These are phyloP conservation scores for Percopsis transmontana DNA, from an alignment of 2,113 vertebrate genomes.

Conservation along the genomic window DNA sequence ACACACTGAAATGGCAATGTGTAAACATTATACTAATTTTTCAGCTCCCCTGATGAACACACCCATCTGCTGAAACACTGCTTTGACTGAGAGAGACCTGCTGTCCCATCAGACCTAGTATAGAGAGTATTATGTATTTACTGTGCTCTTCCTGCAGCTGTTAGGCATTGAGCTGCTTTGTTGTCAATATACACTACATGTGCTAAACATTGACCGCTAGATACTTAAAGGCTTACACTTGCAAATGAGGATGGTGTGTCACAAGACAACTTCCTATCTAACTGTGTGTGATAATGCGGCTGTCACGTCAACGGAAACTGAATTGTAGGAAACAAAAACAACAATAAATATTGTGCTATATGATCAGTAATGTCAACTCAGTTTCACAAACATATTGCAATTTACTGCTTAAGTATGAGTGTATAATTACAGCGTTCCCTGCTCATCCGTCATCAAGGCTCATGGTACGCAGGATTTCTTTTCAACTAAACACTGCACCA, in stretches of 20 bases:
- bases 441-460: too few species aligned
- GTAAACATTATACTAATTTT: constrained; percentile 64
- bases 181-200: constrained; percentile 61
- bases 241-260: constrained; percentile 34
- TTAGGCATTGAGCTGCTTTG: constrained; percentile 54
- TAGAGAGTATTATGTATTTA: constrained; percentile 65
- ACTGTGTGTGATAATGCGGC: constrained; percentile 6
- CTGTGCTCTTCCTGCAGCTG: constrained; percentile 67
- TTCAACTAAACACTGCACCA: too few species aligned
- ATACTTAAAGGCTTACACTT: constrained; percentile 40
- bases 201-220: constrained; percentile 22
- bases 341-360: neutral
- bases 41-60: constrained; percentile 58
- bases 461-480: too few species aligned
- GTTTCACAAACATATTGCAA: neutral
- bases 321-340: constrained; percentile 3
- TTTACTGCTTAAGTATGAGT: neutral
- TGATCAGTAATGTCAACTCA: neutral
- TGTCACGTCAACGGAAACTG: neutral
- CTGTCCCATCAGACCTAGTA: constrained; percentile 56
- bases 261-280: constrained; percentile 11
- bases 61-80: constrained; percentile 70
- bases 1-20: constrained; percentile 34
- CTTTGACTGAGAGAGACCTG: constrained; percentile 69
- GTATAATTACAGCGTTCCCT: too few species aligned